Base-by-base conservation (phyloP, 2,888 invertebrate genomes). In the Pristionchus fissidentatus region DNA sequence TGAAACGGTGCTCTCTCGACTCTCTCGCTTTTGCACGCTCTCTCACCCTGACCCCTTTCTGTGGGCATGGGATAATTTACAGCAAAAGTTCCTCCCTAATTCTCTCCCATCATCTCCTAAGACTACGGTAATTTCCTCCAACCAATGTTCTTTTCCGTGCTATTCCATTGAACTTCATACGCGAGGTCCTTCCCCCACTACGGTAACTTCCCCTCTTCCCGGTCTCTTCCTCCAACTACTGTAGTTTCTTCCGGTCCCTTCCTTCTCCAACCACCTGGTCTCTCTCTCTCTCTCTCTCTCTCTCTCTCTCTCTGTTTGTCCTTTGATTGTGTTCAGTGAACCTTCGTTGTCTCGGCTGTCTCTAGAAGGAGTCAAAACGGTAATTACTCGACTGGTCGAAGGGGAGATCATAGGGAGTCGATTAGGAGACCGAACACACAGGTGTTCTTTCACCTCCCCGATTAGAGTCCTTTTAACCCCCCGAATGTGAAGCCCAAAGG, bases 241-340 rank as follows among this genome's bases (percentile, higher is more conserved):
- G 22, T 41, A 66, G n/a, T n/a, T 66, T 41, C 66, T 66, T 66
- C 66, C 66, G 66, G 66, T 66, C 66, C 38, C 66, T 22, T 66
- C 32, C 66, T 38, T 8, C n/a, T 35, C n/a, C 5, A 10, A 22
- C 38, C 66, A 66, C 66, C 66, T 66, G 66, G 66, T 41, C n/a
- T 3, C 38, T 7, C 10, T 22, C 38, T 3, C 19, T 3, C n/a
- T n/a, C n/a, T n/a, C n/a, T n/a, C n/a, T n/a, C n/a, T n/a, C n/a
- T n/a, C n/a, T n/a, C n/a, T n/a, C n/a, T n/a, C n/a, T n/a, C n/a
- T n/a, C n/a, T n/a, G n/a, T n/a, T n/a, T n/a, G n/a, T n/a, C 66
- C 66, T 66, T 66, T 66, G 66, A 66, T 15, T 41, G 66, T 66
- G 66, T 41, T 66, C 66, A 66, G 5, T 66, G 38, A 66, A 62